Conservation (phyloP, 2,888 invertebrate genomes). For the Epinotia brunnichana region DNA sequence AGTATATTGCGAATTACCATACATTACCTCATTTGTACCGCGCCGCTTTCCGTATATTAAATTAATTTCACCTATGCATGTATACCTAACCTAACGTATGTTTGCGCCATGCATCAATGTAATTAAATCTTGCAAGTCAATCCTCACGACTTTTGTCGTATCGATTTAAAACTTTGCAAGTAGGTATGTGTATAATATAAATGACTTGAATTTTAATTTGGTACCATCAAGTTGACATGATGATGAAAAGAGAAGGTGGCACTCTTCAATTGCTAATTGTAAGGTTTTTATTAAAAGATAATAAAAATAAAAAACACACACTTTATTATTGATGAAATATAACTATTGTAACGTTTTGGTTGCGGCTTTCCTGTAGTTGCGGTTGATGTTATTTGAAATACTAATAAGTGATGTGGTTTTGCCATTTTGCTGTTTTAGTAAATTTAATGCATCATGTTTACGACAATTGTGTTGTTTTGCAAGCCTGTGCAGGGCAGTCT, state of each 20-base stretch:
- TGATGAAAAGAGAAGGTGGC: not conserved
- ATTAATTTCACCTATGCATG: no score
- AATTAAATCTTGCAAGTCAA: no score
- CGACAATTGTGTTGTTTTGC: conserved; percentile 2
- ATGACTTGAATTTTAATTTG: not conserved
- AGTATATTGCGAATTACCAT: no score
- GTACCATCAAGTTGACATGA: not conserved
- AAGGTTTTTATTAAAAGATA: no score
- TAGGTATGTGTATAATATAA: no score
- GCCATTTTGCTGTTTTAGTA: conserved; percentile 15
- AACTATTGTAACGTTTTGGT: not conserved
- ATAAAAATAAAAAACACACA: not conserved
- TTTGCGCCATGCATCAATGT: no score
- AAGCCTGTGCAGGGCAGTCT: not conserved
- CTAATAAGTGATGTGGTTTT: conserved; percentile 28
- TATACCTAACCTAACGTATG: no score
- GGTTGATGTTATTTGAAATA: conserved; percentile 16
- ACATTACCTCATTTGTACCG: no score
- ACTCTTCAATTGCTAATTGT: not conserved
- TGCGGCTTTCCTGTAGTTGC: conserved; percentile 18
- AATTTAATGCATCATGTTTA: conserved; percentile 10
- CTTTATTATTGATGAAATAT: conserved; percentile 1
- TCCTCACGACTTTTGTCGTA: no score
- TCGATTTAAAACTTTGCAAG: no score
- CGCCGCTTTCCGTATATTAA: no score